Conservation (phyloP, 2,113 vertebrate genomes). For the Tragelaphus scriptus region DNA sequence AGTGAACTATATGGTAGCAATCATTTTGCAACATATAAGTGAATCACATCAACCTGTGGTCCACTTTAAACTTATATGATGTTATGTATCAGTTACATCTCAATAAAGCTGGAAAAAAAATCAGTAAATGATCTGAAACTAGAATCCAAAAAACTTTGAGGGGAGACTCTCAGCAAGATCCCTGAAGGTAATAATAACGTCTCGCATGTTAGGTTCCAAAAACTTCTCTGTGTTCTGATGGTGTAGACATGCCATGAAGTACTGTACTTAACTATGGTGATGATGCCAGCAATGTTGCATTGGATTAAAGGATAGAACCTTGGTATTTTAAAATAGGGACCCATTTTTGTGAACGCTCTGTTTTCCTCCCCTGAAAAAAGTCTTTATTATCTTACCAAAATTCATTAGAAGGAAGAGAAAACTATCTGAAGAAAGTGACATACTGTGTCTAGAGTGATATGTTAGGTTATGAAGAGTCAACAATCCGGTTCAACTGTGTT, state of each 20-base stretch:
- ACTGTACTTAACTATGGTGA: background rate
- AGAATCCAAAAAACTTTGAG: background rate
- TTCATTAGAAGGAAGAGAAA: background rate
- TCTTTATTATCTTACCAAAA: constrained; percentile 4
- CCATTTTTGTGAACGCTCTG: background rate
- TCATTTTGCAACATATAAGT: background rate
- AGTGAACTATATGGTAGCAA: background rate
- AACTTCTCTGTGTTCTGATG: background rate
- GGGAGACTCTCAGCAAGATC: background rate
- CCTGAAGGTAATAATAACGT: background rate
- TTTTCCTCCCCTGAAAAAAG: background rate
- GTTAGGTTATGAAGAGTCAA: background rate
- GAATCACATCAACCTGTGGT: background rate
- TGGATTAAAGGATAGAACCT: background rate
- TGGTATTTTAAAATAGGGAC: background rate
- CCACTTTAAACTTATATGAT: background rate
- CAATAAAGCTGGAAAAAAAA: background rate
- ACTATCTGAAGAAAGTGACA: background rate
- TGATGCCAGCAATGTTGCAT: background rate
- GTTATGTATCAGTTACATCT: background rate
- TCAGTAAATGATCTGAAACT: background rate
- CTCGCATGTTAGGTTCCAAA: background rate
- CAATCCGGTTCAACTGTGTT: background rate
- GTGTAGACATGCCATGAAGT: background rate
- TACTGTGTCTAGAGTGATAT: background rate